These are phyloP conservation scores for Reticulitermes speratus DNA, from an alignment of 1,140 invertebrate species.

Conservation along the genomic window DNA sequence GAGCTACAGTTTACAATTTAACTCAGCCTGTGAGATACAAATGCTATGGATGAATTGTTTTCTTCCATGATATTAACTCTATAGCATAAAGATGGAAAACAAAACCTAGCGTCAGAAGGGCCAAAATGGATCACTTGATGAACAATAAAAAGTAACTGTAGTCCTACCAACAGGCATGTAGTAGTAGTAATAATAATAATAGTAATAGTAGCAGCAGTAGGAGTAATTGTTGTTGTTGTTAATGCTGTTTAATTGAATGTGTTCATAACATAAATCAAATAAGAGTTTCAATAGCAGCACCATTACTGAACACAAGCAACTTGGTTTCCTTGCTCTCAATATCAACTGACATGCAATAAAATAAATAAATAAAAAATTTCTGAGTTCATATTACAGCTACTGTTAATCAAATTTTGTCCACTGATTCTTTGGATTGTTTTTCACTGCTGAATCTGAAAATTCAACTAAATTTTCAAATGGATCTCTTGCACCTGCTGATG, in stretches of 20 bases:
- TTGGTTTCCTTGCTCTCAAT: too few species aligned
- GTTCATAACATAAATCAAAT: not conserved
- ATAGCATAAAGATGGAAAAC: too few species aligned
- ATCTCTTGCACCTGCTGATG: not conserved
- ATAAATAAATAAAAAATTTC: not conserved
- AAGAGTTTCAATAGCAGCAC: too few species aligned
- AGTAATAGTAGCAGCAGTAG: too few species aligned
- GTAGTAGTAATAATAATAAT: not conserved
- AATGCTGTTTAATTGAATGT: too few species aligned
- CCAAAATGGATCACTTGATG: not conserved
- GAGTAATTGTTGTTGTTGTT: too few species aligned
- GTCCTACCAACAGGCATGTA: not conserved
- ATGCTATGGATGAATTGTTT: too few species aligned
- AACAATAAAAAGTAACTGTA: not conserved
- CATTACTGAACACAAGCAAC: too few species aligned
- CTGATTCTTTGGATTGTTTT: slow-evolving; percentile 35
- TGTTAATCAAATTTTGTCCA: slow-evolving; percentile 42
- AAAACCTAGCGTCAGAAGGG: not conserved
- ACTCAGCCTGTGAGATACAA: too few species aligned
- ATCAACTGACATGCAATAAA: not conserved
- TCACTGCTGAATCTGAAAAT: not conserved
- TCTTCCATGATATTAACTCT: too few species aligned
- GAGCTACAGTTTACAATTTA: too few species aligned
- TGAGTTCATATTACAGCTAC: not conserved
- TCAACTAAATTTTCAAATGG: slow-evolving; percentile 13